Base-by-base conservation (phyloP, 2,113 vertebrate species). In the Rhinopithecus roxellana region DNA sequence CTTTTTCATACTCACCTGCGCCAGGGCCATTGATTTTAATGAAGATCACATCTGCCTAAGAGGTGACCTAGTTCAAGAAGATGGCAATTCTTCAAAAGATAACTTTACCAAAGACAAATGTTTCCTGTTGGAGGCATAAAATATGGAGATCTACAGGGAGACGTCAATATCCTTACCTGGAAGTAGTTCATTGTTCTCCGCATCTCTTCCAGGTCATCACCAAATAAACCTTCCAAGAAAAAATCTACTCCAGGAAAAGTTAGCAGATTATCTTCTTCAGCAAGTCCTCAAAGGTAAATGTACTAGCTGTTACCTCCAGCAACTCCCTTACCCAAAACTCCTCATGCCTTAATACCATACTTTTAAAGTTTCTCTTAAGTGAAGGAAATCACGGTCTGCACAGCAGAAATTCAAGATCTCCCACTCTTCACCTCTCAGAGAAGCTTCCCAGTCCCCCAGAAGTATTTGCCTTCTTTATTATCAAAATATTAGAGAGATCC, bases 51-150 rank as follows among this genome's bases (percentile, higher is more conserved):
- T 95, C 99, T 99, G 12, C 99, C 99, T 61, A 99, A 99, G 64
- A 99, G 99, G 97, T 98, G 99, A 95, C 98, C 98, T 1, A 99
- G 99, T 96, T 99, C 99, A 1, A 98, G 99, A 93, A 99, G 99
- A 72, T 98, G 99, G 84, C 98, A 99, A 8, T 99, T 78, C 99
- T 99, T 2, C 98, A 99, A 89, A 98, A 99, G 79, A 98, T 99
- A 98, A 99, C 99, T 97, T 99, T 99, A 5, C 99, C 99, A 1
- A 64, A 98, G 99, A 72, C 98, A 99, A 8, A 98, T 98, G 70
- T 99, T 99, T 90, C 97, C 99, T 16, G 97, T 97, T 98, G 99
- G 83, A 99, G 99, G 81, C 99, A 99, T 96, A 99, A 99, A 94
- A 99, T 98, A 55, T 99, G 99, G 89, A 99, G 99, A 86, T 99